These are phyloP conservation scores for Pachliopta kotzebuea DNA, from an alignment of 2,888 invertebrate species.

Conservation along the genomic window DNA sequence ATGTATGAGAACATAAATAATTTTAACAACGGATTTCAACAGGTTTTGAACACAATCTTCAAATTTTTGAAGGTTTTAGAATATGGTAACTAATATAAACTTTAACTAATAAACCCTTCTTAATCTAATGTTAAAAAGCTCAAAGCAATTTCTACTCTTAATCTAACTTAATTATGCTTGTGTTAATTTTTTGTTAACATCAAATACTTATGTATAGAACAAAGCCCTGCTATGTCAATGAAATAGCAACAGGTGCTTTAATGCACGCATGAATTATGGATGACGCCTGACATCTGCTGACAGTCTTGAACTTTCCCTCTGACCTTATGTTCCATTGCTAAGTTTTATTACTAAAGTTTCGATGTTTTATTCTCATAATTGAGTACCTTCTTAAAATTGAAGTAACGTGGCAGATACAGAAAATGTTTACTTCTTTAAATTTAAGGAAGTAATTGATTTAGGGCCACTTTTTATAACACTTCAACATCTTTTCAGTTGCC, in stretches of 20 bases:
- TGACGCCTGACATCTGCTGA: constrained; percentile 46
- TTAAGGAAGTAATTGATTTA: too few species aligned
- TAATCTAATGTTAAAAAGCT: not conserved
- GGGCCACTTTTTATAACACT: too few species aligned
- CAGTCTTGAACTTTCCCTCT: constrained; percentile 48
- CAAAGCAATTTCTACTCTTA: too few species aligned
- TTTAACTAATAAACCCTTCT: not conserved
- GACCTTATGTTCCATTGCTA: constrained; percentile 9
- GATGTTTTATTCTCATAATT: too few species aligned
- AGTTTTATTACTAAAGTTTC: not conserved
- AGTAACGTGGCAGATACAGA: too few species aligned
- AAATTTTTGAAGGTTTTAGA: not conserved
- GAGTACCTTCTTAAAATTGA: too few species aligned
- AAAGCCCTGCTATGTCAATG: constrained; percentile 29
- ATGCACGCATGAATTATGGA: constrained; percentile 58
- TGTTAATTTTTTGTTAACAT: constrained; percentile 2
- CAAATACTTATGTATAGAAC: constrained; percentile 12
- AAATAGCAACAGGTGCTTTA: constrained; percentile 43
- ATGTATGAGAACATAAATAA: not conserved
- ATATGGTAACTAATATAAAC: not conserved
- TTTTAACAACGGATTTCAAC: not conserved
- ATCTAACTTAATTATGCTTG: too few species aligned
- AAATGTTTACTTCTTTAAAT: too few species aligned
- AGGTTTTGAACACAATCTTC: not conserved
- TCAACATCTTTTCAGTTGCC: too few species aligned